Evolutionary conservation across 2,113 vertebrate genomes (phyloP), one percentile per base, ranked within the genome.

Genomic region (Argyrosomus japonicus): DNA sequence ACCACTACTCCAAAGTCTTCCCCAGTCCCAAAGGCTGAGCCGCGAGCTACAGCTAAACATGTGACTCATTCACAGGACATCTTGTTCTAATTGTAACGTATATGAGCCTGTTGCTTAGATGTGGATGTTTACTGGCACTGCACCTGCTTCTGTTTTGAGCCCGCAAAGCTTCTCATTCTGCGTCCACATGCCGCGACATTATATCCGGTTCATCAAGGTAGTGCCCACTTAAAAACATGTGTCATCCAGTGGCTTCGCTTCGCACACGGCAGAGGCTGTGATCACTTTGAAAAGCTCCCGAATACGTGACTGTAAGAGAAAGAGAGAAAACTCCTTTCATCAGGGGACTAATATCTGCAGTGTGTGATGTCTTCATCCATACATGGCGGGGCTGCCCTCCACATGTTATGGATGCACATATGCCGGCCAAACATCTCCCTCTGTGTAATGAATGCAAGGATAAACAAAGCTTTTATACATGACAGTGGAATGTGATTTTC

Each of bases 81-180:
- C 88, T 92, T 93, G 91, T 47, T 93, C 85, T 91, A 85, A 94
- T 93, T 83, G 75, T 40, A 67, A 51, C 43, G 2, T 76, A 80
- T 82, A 79, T 29, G 62, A 73, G 83, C 60, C 74, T 60, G 75
- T 63, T 63, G 78, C 82, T 73, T 68, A 12, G 81, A 91, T 85
- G 80, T 70, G 83, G 77, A 85, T 92, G 82, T 83, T 90, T 90
- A 91, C 51, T 7, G 68, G 80, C 71, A 8, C 85, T 81, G 82
- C 93, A 93, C 92, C 92, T 93, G 92, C 88, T 91, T 92, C 89
- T 91, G 89, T 89, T 94, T 92, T 85, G 56, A 77, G 29, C 70
- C 70, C 68, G 45, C 67, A 67, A 61, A 79, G 57, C 10, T 75
- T 73, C 72, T 79, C 73, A 70, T 73, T 79, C 79, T 43, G 65